phyloP scores from a whole-genome alignment of 2,888 invertebrate species.

The Cheilosia grossa region DNA sequence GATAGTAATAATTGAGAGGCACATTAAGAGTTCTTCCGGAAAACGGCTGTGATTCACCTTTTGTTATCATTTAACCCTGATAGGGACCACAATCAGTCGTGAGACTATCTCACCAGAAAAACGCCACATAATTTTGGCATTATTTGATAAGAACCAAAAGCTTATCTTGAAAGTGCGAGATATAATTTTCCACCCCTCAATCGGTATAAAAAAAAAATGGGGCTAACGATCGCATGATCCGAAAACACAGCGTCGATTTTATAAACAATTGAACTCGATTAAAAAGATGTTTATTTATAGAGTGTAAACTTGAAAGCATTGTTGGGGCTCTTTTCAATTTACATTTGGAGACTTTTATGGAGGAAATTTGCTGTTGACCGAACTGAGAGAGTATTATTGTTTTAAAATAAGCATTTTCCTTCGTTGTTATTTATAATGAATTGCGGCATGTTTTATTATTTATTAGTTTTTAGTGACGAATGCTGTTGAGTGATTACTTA shows the following conservation, averaged over 20 bases:
- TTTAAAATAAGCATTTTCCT: background rate
- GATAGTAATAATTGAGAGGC: too few relatives aligned
- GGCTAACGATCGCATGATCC: constrained; percentile 6
- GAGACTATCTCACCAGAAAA: background rate
- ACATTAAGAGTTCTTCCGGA: background rate
- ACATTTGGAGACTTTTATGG: background rate
- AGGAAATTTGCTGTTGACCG: background rate
- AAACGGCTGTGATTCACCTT: background rate
- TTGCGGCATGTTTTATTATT: too few relatives aligned
- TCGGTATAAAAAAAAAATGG: background rate
- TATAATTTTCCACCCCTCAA: too few relatives aligned
- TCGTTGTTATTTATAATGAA: too few relatives aligned
- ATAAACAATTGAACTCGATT: constrained; percentile 41
- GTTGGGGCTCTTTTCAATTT: background rate
- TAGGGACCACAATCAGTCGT: background rate
- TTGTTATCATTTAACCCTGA: background rate
- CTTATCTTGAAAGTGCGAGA: too few relatives aligned
- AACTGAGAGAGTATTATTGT: background rate
- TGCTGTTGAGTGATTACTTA: too few relatives aligned
- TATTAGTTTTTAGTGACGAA: too few relatives aligned
- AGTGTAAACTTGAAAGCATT: constrained; percentile 16
- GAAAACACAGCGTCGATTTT: background rate
- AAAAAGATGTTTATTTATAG: constrained; percentile 34
- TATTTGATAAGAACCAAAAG: too few relatives aligned
- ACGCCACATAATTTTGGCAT: background rate